These are phyloP conservation scores for Microdon myrmicae DNA, from an alignment of 2,888 invertebrate species.

Conservation along the genomic window DNA sequence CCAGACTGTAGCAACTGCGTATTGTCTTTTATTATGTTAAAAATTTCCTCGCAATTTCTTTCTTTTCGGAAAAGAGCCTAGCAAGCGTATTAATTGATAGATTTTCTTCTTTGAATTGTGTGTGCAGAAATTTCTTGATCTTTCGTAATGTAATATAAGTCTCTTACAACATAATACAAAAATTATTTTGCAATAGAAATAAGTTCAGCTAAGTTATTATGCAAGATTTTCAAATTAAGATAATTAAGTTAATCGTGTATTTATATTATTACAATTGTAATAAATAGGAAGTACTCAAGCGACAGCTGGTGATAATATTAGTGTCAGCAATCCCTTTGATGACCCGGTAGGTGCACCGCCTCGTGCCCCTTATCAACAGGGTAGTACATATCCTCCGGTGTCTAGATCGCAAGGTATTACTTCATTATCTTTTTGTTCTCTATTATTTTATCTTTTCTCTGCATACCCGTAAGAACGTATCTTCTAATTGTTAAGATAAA, in stretches of 20 bases:
- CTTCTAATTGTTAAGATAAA: conserved; percentile 2
- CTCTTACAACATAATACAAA: conserved; percentile 4
- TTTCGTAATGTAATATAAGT: too few species aligned
- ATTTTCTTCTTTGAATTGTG: conserved; percentile 5
- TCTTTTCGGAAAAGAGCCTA: conserved; percentile 2
- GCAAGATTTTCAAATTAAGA: too few species aligned
- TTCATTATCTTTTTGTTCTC: conserved; percentile 47
- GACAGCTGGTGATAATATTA: conserved; percentile 77
- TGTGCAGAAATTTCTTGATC: conserved; percentile 4
- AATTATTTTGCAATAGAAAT: conserved; percentile 15
- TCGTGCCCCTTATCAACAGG: conserved; percentile 62
- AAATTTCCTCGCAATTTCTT: not conserved
- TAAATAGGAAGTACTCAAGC: conserved; percentile 60
- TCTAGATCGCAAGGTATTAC: conserved; percentile 67
- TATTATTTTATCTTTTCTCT: conserved; percentile 18
- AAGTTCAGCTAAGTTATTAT: too few species aligned
- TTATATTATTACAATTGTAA: conserved; percentile 52
- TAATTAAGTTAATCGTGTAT: conserved; percentile 46
- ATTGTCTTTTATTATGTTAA: not conserved
- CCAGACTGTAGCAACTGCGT: too few species aligned
- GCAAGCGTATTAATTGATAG: too few species aligned
- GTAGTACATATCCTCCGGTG: conserved; percentile 67
- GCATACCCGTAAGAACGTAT: conserved; percentile 5
- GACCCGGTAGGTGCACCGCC: conserved; percentile 70
- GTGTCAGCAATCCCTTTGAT: conserved; percentile 88